Base-by-base conservation (phyloP, 2,888 invertebrate species). In the Metallyticus violacea region DNA sequence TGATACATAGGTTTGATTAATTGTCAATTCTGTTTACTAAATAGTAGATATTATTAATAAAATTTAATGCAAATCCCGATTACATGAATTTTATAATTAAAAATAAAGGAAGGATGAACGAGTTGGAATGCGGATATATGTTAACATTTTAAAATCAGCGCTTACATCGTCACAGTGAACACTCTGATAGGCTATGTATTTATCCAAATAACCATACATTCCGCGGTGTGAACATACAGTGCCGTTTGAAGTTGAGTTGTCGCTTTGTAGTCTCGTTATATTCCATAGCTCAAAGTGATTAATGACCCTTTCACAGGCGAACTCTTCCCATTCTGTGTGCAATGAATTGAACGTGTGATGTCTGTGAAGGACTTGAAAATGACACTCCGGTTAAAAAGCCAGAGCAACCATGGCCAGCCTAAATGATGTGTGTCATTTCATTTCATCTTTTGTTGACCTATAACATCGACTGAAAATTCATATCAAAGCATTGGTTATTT, bases 141-240 rank as follows among this genome's bases (percentile, higher is more conserved):
- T n/a, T n/a, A n/a, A n/a, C n/a, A n/a, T n/a, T n/a, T n/a, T n/a
- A n/a, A n/a, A n/a, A n/a, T n/a, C n/a, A n/a, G n/a, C n/a, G 22
- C 22, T 62, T 22, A 62, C 15, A 62, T 62, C n/a, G 40, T 62
- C 40, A 62, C 40, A 62, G 22, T 62, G 40, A 22, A 2, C 40
- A 62, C 40, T 62, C 40, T 62, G 40, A 22, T 22, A 22, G 76
- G 40, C 62, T 26, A 82, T 82, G 26, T 82, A 82, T 82, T 82
- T 26, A 82, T 82, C 82, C 26, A 26, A 62, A 82, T 82, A 82
- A 82, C 76, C 82, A 82, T 62, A 82, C 82, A 82, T 62, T 82
- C 82, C 15, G 62, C 76, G 40, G 40, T 62, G 40, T 62, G 15
- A 40, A 76, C 82, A 82, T 82, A 22, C 15, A 9, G 30, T 22